Conservation (phyloP, 2,113 vertebrate species). For the Neotoma lepida region DNA sequence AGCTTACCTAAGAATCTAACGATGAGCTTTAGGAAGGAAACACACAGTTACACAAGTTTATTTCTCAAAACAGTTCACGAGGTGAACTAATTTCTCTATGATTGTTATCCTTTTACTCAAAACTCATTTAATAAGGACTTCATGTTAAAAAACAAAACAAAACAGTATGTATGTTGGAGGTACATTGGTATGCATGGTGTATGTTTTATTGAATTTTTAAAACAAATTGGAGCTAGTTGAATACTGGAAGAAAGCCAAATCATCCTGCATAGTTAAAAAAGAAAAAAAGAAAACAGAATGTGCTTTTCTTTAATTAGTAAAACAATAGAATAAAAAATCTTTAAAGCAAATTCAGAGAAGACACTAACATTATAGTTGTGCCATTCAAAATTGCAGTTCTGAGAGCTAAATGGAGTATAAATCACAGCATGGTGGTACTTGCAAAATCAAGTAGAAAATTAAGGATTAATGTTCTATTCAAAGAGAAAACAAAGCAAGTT, state of each 20-base stretch:
- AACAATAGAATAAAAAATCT: slow-evolving; percentile 7
- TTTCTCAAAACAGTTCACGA: background rate
- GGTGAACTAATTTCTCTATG: background rate
- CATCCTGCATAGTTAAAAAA: background rate
- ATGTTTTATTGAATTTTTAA: background rate
- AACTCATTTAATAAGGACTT: background rate
- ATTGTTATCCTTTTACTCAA: background rate
- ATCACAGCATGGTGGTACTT: background rate
- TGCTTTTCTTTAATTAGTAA: background rate
- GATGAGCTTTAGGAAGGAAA: background rate
- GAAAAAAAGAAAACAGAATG: background rate
- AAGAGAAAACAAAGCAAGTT: slow-evolving; percentile 46
- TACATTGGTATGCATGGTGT: background rate
- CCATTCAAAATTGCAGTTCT: slow-evolving; percentile 1
- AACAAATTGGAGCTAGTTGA: background rate
- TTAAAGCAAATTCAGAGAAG: background rate
- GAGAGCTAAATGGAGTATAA: slow-evolving; percentile 47
- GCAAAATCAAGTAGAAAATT: slow-evolving; percentile 57
- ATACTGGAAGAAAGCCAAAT: background rate
- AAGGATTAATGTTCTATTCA: slow-evolving; percentile 49
- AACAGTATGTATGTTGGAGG: background rate
- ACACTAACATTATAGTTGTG: background rate
- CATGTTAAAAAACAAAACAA: background rate
- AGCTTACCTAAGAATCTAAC: background rate
- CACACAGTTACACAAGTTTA: background rate